Evolutionary conservation across 2,888 invertebrate species (phyloP).

Genomic region (Noctuana brunneofusca): DNA sequence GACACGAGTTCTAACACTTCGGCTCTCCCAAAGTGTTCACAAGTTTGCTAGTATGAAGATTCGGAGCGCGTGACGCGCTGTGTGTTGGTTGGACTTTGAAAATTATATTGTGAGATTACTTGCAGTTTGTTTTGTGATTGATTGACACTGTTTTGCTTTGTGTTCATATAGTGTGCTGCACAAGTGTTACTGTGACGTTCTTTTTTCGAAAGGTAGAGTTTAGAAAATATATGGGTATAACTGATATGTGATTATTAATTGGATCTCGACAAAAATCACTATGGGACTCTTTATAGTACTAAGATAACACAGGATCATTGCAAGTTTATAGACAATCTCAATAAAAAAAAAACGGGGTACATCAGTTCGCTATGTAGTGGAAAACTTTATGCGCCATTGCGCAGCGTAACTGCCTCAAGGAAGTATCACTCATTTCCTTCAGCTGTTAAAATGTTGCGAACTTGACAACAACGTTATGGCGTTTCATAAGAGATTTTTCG

Average conservation of each 20-base stretch:
- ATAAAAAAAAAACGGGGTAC: neutral
- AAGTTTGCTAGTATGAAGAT: constrained; percentile 77
- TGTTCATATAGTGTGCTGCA: constrained; percentile 27
- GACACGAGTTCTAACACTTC: constrained; percentile 73
- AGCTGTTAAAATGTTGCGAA: constrained; percentile 11
- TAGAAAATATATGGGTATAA: neutral
- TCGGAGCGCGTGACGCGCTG: constrained; percentile 59
- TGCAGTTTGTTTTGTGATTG: constrained; percentile 27
- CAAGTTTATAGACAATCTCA: neutral
- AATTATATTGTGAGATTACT: constrained; percentile 25
- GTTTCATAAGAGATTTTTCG: neutral
- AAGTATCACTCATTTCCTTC: constrained; percentile 18
- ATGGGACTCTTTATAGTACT: neutral
- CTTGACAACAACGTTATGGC: constrained; percentile 10
- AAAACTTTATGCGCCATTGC: constrained; percentile 14
- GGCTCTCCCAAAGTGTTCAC: constrained; percentile 71
- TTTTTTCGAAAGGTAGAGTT: constrained; percentile 17
- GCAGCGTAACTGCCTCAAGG: neutral
- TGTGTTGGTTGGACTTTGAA: constrained; percentile 47
- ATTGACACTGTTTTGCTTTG: constrained; percentile 27
- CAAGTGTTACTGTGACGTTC: constrained; percentile 28
- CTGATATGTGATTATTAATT: neutral
- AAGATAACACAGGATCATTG: constrained; percentile 1
- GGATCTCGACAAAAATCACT: neutral
- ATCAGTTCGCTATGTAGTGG: neutral